Evolutionary conservation across 2,888 invertebrate species (phyloP), one percentile per base, ranked within the genome.

Genomic region (Chrysolina oricalcia): DNA sequence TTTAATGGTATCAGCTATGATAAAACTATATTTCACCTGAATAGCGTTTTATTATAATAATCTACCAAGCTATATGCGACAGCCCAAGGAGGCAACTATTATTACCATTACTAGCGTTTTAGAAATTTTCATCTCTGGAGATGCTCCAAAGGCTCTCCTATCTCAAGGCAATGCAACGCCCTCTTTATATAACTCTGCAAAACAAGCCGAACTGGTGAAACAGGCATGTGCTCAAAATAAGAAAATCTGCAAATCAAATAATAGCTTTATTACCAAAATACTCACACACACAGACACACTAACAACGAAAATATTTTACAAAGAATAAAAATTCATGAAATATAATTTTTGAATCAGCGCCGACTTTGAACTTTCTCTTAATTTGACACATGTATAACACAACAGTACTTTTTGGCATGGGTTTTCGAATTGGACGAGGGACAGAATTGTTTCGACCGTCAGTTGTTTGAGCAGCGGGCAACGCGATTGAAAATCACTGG

Each of bases 231-330:
- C 73, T 43, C 50, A 73, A 73, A 64, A 64, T 68, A 67, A 63
- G 50, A 64, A 68, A 71, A 67, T 66, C 43, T n/a, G 72, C 72
- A 71, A 71, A 72, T 35, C 41, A 71, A 68, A n/a, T 46, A 6
- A 48, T 68, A 68, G 72, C 72, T 63, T 75, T 69, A 75, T 75
- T 72, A 17, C 21, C 59, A 59, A 72, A 50, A 75, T 75, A 75
- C 75, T 75, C 72, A 74, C 70, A 74, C 70, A 74, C 21, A 72
- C 41, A n/a, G n/a, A 40, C 13, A 67, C 59, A 50, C 56, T 73
- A 56, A 50, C 27, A 68, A 64, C 56, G 56, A 46, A 65, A 64
- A 64, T 13, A 63, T 21, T 53, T 64, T 53, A 50, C 53, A 43
- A 27, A 27, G 59, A 43, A 62, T 46, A 59, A 15, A 62, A 41